A percentile compares a stretch with the other conserved stretches of the same genome.
Evolutionary conservation across 2,888 invertebrate species (phyloP).

Genomic region (Leptodirus hochenwartii): DNA sequence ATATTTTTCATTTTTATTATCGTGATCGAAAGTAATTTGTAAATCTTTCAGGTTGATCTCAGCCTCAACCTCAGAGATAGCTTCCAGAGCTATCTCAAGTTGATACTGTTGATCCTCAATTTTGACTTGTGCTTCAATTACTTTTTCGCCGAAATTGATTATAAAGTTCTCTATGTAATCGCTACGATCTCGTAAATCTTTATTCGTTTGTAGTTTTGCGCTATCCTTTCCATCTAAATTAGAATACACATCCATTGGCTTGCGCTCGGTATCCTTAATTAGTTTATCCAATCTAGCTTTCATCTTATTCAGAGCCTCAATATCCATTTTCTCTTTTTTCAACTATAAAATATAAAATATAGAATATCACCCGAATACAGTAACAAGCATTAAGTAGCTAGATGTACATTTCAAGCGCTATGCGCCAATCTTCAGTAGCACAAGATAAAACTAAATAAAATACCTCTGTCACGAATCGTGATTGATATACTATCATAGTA

Average conservation of each 20-base stretch:
- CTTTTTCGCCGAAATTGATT: slow-evolving; percentile 10
- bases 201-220: background rate
- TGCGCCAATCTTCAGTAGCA: too few species aligned
- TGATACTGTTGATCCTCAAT: slow-evolving; percentile 48
- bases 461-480: too few species aligned
- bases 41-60: slow-evolving; percentile 12
- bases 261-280: background rate
- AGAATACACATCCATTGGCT: too few species aligned
- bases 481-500: too few species aligned
- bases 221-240: background rate
- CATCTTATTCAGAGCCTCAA: slow-evolving; percentile 6
- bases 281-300: slow-evolving; percentile 1
- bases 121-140: slow-evolving; percentile 10
- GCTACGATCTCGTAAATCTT: too few species aligned
- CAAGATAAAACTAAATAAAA: too few species aligned
- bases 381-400: too few species aligned
- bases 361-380: too few species aligned
- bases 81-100: slow-evolving; percentile 39
- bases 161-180: slow-evolving; percentile 9
- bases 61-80: slow-evolving; percentile 12
- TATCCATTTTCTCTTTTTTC: too few species aligned
- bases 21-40: slow-evolving; percentile 12
- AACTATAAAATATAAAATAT: too few species aligned
- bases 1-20: too few species aligned
- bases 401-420: too few species aligned